These are phyloP conservation scores for Campylomormyrus tamandua DNA, from an alignment of 2,113 vertebrate species.

Conservation along the genomic window DNA sequence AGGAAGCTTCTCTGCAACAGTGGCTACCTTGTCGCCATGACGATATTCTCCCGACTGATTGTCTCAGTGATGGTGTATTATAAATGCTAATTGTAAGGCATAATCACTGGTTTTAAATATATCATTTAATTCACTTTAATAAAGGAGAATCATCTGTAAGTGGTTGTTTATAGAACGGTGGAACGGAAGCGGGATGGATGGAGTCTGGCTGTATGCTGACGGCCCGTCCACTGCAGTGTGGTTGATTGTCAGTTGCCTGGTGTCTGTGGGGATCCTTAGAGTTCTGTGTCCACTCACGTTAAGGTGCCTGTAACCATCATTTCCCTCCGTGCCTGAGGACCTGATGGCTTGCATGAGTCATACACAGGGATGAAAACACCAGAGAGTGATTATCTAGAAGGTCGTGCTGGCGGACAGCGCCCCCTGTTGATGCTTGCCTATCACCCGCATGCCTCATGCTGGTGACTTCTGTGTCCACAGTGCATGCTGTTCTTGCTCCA, in stretches of 20 bases:
- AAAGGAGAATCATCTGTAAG: not conserved
- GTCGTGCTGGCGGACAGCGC: not conserved
- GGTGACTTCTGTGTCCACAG: not conserved
- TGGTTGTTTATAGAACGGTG: not conserved
- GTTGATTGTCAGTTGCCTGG: not conserved
- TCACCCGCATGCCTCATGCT: not conserved
- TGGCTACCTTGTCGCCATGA: not conserved
- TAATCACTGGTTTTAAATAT: not conserved
- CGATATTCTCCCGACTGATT: not conserved
- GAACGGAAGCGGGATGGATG: not conserved
- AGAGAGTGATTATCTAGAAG: not conserved
- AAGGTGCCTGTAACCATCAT: not conserved
- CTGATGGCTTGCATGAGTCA: not conserved
- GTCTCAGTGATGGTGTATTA: not conserved
- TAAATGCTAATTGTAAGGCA: not conserved
- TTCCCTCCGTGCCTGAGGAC: not conserved
- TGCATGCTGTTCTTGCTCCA: not conserved
- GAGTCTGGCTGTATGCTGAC: not conserved
- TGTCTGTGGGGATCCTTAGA: not conserved
- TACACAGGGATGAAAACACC: not conserved
- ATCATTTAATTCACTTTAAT: not conserved
- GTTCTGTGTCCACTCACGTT: not conserved
- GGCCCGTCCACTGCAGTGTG: not conserved
- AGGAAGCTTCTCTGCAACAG: not conserved
- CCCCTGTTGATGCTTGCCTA: not conserved